Percentiles rank a stretch among this genome's conserved stretches.
phyloP scores from a whole-genome alignment of 2,888 invertebrate genomes.

The Cheilosia impressa region DNA sequence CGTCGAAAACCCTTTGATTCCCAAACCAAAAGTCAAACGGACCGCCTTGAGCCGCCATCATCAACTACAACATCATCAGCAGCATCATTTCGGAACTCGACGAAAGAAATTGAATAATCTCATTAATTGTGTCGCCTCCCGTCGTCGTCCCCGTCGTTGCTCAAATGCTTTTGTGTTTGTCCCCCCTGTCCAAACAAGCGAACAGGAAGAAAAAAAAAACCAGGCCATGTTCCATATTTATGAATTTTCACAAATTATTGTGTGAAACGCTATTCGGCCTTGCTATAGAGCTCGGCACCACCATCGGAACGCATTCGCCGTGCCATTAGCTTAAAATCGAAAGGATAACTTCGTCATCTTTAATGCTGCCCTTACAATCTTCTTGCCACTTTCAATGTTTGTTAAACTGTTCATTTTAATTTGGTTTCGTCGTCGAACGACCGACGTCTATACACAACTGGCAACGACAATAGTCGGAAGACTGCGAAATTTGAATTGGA shows the following conservation, averaged over 20 bases:
- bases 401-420: constrained; percentile 75
- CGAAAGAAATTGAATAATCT: constrained; percentile 75
- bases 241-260: constrained; percentile 72
- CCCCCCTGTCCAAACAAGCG: neutral
- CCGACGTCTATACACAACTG: constrained; percentile 8
- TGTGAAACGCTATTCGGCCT: constrained; percentile 68
- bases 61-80: constrained; percentile 46
- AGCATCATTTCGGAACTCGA: constrained; percentile 67
- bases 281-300: constrained; percentile 5
- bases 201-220: constrained; percentile 19
- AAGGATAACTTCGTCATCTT: constrained; percentile 75
- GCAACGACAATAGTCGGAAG: constrained; percentile 54
- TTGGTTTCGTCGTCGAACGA: constrained; percentile 52
- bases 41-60: constrained; percentile 27
- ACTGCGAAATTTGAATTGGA: constrained; percentile 69
- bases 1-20: constrained; percentile 70
- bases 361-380: constrained; percentile 68
- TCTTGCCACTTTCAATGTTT: constrained; percentile 73
- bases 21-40: constrained; percentile 34
- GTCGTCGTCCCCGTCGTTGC: neutral
- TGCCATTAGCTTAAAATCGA: constrained; percentile 55
- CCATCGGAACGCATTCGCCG: constrained; percentile 12
- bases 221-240: constrained; percentile 74
- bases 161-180: constrained; percentile 68
- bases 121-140: constrained; percentile 65